Evolutionary conservation across 2,113 vertebrate species (phyloP), one percentile per base, ranked within the genome.

Genomic region (Ptyas mucosa): DNA sequence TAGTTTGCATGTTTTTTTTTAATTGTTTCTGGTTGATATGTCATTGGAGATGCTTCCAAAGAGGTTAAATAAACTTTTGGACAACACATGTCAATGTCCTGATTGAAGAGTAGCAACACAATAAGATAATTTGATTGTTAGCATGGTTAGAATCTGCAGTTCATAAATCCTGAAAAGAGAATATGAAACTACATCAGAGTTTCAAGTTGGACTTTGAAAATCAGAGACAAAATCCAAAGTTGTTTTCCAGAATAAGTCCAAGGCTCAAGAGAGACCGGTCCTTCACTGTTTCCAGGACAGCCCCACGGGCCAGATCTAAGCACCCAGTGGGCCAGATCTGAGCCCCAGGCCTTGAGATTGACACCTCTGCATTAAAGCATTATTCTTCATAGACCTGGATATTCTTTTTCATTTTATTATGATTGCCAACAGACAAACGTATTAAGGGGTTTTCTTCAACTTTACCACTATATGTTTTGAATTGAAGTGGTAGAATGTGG

Each of bases 361-460:
- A 14, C 1, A 53, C 53, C 53, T 3, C 3, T 53, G 53, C 53
- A 23, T 89, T 88, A 43, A 12, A 91, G 51, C 52, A 8, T 81
- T 85, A 11, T 89, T 61, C 21, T 91, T 94, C 61, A 89, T 91
- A 91, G 94, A 94, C 87, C 87, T 96, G 94, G 88, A 89, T 0
- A 0, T 88, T 94, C 87, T 92, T 94, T 18, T 54, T 29, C 0
- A 53, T 87, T 94, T 93, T 6, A 69, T 54, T 52, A n/a, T 93
- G 94, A 90, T 43, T 88, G 29, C 54, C 34, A 81, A 81, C 18
- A 81, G 2, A 39, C 5, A 75, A 20, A 21, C 3, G 14, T 29
- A 29, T 89, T 94, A 54, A 3, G 69, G 69, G 61, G 54, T 20
- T 21, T 94, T 91, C 24, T 95, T 85, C 61, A 55, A 87, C 26